A percentile compares a stretch with the other conserved stretches of the same genome.
phyloP scores from a whole-genome alignment of 2,888 invertebrate genomes.

The Scotopteryx bipunctaria region DNA sequence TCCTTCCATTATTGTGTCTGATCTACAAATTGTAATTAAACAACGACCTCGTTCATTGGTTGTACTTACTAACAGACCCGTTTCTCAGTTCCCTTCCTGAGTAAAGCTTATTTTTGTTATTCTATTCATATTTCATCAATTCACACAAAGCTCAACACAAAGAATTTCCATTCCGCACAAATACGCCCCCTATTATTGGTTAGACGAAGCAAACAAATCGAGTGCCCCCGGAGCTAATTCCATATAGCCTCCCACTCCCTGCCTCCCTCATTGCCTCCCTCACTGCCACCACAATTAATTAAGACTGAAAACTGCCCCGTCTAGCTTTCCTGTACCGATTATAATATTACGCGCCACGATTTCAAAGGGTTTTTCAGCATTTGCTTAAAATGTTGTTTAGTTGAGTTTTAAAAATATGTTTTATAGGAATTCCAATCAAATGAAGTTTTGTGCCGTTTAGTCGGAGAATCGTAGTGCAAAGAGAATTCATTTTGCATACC shows the following conservation, averaged over 20 bases:
- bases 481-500: too few relatives aligned
- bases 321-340: slow-evolving; percentile 34
- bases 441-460: too few relatives aligned
- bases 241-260: slow-evolving; percentile 38
- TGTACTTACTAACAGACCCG: too few relatives aligned
- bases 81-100: too few relatives aligned
- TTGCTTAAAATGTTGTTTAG: slow-evolving; percentile 11
- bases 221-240: slow-evolving; percentile 48
- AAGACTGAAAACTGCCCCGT: slow-evolving; percentile 45
- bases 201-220: slow-evolving; percentile 50
- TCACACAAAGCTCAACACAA: slow-evolving; percentile 1
- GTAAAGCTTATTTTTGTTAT: too few relatives aligned
- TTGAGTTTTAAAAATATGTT: background rate
- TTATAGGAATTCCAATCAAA: background rate
- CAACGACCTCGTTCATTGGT: too few relatives aligned
- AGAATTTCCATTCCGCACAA: slow-evolving; percentile 33
- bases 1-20: too few relatives aligned
- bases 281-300: slow-evolving; percentile 50
- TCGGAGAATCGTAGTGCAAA: too few relatives aligned
- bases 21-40: too few relatives aligned
- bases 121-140: background rate
- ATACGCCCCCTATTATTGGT: slow-evolving; percentile 44
- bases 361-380: slow-evolving; percentile 21
- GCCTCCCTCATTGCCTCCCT: slow-evolving; percentile 16
- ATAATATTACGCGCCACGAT: slow-evolving; percentile 27